Evolutionary conservation across 2,797 vertebrate species (phyloP), one percentile per base, ranked within the genome.

Genomic region (Leptodactylus fallax): DNA sequence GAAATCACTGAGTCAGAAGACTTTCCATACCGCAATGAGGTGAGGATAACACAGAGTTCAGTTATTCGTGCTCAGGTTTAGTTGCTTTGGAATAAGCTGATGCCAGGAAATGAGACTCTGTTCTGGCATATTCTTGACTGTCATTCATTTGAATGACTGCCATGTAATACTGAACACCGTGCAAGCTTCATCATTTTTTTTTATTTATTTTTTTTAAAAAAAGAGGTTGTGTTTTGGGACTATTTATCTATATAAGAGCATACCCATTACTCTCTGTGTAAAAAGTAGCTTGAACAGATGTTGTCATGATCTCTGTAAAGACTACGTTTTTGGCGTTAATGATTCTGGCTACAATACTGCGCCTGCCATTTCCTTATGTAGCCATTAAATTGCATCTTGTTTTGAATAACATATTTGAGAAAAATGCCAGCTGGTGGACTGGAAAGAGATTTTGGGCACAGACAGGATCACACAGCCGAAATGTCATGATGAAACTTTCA

Each of bases 1-100:
- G 98, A 99, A 93, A 95, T 97, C 90, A 94, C 96, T 10, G 98
- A 99, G 91, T 92, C 94, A 17, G 98, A 99, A 91, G 98, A 99
- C 13, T 93, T 95, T 79, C 96, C 95, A 63, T 92, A 95, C 53
- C 94, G 95, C 81, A 89, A 91, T 61, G 98, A 99, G 96, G 98
- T 99, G 93, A 85, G 87, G 3, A 12, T 83, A 13, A 58, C 19
- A 82, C 61, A 23, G 61, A 23, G 14, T 3, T 16, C 16, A 19
- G 67, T n/a, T n/a, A n/a, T n/a, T n/a, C n/a, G n/a, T n/a, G n/a
- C n/a, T n/a, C n/a, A n/a, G n/a, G n/a, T 7, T 45, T 1, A 14
- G 27, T 27, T 14, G 11, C 61, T 23, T 25, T n/a, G 61, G 11
- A 63, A 63, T 23, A n/a, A n/a, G 7, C 19, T 63, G 6, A 25